These are phyloP conservation scores for Amiota mariae DNA, from an alignment of 2,888 invertebrate genomes.

Conservation along the genomic window DNA sequence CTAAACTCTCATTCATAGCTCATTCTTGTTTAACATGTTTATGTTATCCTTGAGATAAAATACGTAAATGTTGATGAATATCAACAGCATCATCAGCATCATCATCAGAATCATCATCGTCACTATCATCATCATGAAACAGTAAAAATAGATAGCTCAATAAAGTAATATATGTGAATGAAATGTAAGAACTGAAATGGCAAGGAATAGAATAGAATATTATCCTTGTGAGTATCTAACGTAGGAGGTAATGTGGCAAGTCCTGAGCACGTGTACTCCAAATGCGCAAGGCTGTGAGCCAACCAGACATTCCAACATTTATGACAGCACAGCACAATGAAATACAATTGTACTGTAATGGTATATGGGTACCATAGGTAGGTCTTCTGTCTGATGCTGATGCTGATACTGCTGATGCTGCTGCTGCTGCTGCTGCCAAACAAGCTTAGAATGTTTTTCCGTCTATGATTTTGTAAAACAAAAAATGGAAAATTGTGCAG, in stretches of 20 bases:
- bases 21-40: background rate
- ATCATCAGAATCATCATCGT: background rate
- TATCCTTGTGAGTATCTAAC: background rate
- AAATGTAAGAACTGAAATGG: background rate
- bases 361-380: too few relatives aligned
- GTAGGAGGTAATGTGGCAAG: background rate
- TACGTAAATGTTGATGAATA: constrained; percentile 22
- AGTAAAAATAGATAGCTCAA: constrained; percentile 1
- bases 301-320: background rate
- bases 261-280: background rate
- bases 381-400: too few relatives aligned
- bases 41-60: background rate
- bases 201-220: constrained; percentile 1
- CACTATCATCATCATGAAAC: constrained; percentile 6
- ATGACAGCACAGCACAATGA: too few relatives aligned
- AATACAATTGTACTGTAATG: background rate
- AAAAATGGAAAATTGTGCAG: background rate
- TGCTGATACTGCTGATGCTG: too few relatives aligned
- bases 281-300: background rate
- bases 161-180: background rate
- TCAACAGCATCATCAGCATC: background rate
- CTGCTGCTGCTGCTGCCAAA: too few relatives aligned
- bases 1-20: background rate
- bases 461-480: background rate
- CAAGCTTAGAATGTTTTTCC: constrained; percentile 16